phyloP scores from a whole-genome alignment of 1,140 invertebrate species.

The Ridgeia piscesae region DNA sequence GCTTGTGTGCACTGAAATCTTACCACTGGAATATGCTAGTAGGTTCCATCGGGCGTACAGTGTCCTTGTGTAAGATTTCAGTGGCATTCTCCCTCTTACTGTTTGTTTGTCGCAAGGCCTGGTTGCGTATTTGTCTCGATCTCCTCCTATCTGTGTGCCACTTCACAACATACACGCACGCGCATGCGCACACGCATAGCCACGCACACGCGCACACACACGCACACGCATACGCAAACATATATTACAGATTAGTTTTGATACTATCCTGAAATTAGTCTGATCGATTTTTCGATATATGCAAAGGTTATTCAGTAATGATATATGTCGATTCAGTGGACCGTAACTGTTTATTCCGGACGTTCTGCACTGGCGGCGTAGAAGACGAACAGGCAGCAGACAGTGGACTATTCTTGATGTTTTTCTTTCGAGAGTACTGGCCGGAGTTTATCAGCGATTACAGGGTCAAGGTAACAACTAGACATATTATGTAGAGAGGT shows the following conservation, averaged over 20 bases:
- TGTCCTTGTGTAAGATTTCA: too few relatives aligned
- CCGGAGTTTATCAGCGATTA: background rate
- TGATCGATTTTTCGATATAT: too few relatives aligned
- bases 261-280: too few relatives aligned
- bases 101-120: too few relatives aligned
- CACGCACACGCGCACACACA: constrained; percentile 11
- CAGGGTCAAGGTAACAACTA: background rate
- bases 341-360: background rate
- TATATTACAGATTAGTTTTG: too few relatives aligned
- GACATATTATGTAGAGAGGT: too few relatives aligned
- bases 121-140: too few relatives aligned
- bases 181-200: constrained; percentile 33
- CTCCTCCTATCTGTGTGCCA: background rate
- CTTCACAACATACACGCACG: constrained; percentile 23
- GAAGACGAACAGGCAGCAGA: background rate
- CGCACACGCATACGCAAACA: too few relatives aligned
- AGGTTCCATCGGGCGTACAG: background rate
- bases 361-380: constrained; percentile 1
- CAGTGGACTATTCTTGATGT: background rate
- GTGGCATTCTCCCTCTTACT: too few relatives aligned
- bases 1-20: background rate
- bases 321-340: background rate
- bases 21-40: background rate
- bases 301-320: background rate
- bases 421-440: constrained; percentile 5